Base-by-base conservation (phyloP, 2,113 vertebrate species). In the Chitala chitala region DNA sequence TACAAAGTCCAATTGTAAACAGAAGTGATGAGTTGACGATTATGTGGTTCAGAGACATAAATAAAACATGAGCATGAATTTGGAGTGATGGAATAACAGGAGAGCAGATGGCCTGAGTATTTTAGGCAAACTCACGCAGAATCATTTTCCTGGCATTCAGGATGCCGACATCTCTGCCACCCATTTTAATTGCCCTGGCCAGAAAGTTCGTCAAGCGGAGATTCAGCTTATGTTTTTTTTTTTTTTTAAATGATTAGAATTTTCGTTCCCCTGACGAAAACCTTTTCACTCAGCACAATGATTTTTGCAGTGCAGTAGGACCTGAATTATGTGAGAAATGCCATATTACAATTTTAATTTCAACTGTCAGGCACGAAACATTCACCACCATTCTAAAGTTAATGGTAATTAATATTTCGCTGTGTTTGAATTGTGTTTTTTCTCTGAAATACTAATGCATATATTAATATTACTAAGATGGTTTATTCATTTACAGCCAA, bases 1-100 rank as follows among this genome's bases (percentile, higher is more conserved):
- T 4, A 8, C 20, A 42, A 22, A 2, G n/a, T 44, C 70, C 12
- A 7, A 31, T 4, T 24, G 40, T 29, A 51, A 70, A 53, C 71
- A 31, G 54, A 64, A 69, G 12, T 72, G 66, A 85, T 84, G 85
- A 81, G 83, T 78, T 76, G 64, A 33, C 59, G 78, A 85, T 79
- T 82, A 82, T 81, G 83, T 82, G 77, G 86, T 86, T 85, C 85
- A 82, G 84, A 82, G 79, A 79, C 78, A 84, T 88, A 86, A 83
- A 89, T 89, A 85, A 88, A 87, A 88, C 83, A 87, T 87, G 86
- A 90, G 81, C 79, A 73, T 75, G 65, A 78, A 81, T 80, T 78
- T 70, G 70, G 82, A 79, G 76, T 76, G 79, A 74, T 76, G 76
- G 73, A 83, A 86, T 82, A 82, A 84, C n/a, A 84, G 82, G 74